Base-by-base conservation (phyloP, 2,797 vertebrate genomes). In the Neoniphon sammara region DNA sequence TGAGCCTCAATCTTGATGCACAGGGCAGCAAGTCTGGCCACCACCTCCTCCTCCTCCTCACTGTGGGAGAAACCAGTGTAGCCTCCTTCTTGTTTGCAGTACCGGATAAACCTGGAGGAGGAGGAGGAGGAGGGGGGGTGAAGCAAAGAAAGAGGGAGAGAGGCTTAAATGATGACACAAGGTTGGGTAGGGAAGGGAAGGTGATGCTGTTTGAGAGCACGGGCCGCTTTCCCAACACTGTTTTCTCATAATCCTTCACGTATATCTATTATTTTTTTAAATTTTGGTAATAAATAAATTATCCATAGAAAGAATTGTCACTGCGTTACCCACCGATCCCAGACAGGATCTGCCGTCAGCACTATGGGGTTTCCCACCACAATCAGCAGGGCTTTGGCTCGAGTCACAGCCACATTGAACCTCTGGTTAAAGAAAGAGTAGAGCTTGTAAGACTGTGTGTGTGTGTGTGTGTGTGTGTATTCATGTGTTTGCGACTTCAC, bases 401-500 rank as follows among this genome's bases (percentile, higher is more conserved):
- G 94, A 44, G 97, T 99, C 87, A 99, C 80, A 15, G 97, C 96
- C 83, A 99, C 98, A 0, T 99, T 99, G 82, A 98, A 94, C 86
- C 97, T 95, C 98, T 99, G 75, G 12, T 25, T 0, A 42, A 61
- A 0, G 54, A 56, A 59, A 71, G 14, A 36, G 18, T 0, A 66
- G 50, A 7, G 18, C 10, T 0, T 34, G 23, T 63, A 20, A 66
- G 52, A 30, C 30, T 27, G 30, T 52, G 42, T 27, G 65, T 53
- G 30, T 15, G 59, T 60, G 23, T 15, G 52, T 69, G 7, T 36
- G 20, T 6, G 14, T 36, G 47, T 47, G 20, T 9, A 11, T n/a
- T 21, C 0, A 17, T 52, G 60, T 0, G 7, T 25, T 30, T 50
- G 58, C 15, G 0, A n/a, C n/a, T 34, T 0, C 18, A 4, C 55